A percentile compares a stretch with the other conserved stretches of the same genome.
phyloP scores from a whole-genome alignment of 1,140 invertebrate species.

The Panagrolaimus sp. region DNA sequence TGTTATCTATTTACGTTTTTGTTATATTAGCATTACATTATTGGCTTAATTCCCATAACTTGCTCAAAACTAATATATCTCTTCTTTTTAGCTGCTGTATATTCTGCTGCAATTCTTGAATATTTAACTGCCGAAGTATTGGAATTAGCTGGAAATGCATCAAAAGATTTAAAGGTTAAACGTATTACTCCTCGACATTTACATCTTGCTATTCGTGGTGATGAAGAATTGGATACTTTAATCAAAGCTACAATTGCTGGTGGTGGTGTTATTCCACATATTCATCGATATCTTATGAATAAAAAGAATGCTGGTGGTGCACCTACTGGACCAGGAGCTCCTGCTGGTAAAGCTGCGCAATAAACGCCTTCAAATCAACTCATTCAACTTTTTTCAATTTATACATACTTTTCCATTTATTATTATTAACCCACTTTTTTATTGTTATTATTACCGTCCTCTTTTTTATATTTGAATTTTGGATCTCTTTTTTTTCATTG shows the following conservation, averaged over 20 bases:
- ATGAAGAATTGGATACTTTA: conserved; percentile 71
- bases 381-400: too few species aligned
- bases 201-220: conserved; percentile 94
- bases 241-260: neutral
- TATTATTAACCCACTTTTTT: too few species aligned
- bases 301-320: conserved; percentile 20
- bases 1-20: too few species aligned
- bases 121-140: conserved; percentile 86
- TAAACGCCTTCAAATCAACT: neutral
- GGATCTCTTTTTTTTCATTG: too few species aligned
- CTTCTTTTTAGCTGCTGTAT: conserved; percentile 24
- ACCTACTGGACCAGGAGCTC: neutral
- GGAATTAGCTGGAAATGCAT: conserved; percentile 81
- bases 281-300: conserved; percentile 44
- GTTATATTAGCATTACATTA: too few species aligned
- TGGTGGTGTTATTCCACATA: conserved; percentile 42
- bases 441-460: too few species aligned
- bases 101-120: conserved; percentile 39
- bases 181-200: conserved; percentile 97
- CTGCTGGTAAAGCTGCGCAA: neutral
- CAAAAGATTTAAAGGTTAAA: conserved; percentile 98
- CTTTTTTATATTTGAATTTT: too few species aligned
- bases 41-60: neutral
- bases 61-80: too few species aligned
- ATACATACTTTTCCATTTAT: too few species aligned